phyloP scores from a whole-genome alignment of 1,140 invertebrate species.

The Ips typographus region DNA sequence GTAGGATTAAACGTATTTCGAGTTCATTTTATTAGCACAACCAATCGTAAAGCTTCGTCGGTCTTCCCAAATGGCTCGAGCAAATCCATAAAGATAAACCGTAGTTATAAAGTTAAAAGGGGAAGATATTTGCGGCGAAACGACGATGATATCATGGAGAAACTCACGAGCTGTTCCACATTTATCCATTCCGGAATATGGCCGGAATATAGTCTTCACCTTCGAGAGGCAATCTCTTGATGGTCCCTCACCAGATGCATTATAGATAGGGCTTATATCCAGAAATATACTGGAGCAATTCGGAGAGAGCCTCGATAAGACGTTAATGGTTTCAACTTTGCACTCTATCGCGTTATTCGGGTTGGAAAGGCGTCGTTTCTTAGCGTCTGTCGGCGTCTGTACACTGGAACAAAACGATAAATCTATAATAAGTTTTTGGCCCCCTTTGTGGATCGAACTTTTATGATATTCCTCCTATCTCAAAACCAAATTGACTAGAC shows the following conservation, averaged over 20 bases:
- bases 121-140: constrained; percentile 36
- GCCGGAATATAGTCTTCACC: constrained; percentile 42
- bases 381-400: constrained; percentile 39
- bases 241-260: constrained; percentile 48
- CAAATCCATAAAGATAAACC: constrained; percentile 35
- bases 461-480: too few relatives aligned
- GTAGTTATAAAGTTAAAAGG: constrained; percentile 36
- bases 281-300: constrained; percentile 51
- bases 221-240: constrained; percentile 46
- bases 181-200: constrained; percentile 31
- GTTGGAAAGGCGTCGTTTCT: constrained; percentile 33
- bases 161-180: constrained; percentile 39
- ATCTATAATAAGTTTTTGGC: constrained; percentile 13
- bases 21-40: constrained; percentile 2
- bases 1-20: neutral
- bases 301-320: constrained; percentile 49
- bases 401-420: constrained; percentile 8
- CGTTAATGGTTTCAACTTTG: constrained; percentile 54
- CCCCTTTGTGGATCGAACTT: too few relatives aligned
- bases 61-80: constrained; percentile 1
- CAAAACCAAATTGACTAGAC: too few relatives aligned
- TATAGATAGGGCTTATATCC: constrained; percentile 47
- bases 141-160: constrained; percentile 41
- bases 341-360: constrained; percentile 48
- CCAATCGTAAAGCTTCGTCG: constrained; percentile 1